These are phyloP conservation scores for Phragmatobia fuliginosa DNA, from an alignment of 2,888 invertebrate species.

Conservation along the genomic window DNA sequence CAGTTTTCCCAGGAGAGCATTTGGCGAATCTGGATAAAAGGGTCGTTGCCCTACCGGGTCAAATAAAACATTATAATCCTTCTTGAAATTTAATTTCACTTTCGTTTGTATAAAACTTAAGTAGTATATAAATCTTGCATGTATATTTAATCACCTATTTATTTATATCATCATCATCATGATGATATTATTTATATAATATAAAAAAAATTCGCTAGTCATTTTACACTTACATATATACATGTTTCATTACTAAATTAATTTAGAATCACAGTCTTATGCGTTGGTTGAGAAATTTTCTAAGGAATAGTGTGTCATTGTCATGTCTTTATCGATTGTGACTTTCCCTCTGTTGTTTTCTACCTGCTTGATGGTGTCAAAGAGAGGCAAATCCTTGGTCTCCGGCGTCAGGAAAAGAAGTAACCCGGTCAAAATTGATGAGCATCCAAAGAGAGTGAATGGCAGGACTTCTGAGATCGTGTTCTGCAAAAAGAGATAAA, in stretches of 20 bases:
- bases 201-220: not conserved
- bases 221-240: not conserved
- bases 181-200: too few species aligned
- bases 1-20: too few species aligned
- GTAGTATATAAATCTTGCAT: not conserved
- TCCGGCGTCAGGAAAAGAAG: constrained; percentile 12
- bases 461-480: constrained; percentile 14
- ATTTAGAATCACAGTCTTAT: not conserved
- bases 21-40: not conserved
- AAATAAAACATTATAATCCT: not conserved
- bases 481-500: constrained; percentile 1
- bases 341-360: not conserved
- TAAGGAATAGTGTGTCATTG: not conserved
- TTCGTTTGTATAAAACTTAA: not conserved
- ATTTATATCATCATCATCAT: too few species aligned
- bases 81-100: not conserved
- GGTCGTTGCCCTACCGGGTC: not conserved
- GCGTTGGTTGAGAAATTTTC: not conserved
- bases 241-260: not conserved
- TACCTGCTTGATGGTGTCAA: constrained; percentile 2
- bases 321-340: not conserved
- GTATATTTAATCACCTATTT: not conserved
- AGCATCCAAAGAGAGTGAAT: constrained; percentile 1
- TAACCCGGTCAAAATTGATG: not conserved
- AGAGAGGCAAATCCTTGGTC: constrained; percentile 2